Evolutionary conservation across 2,113 vertebrate species (phyloP).

Genomic region (Amblyornis subalaris): DNA sequence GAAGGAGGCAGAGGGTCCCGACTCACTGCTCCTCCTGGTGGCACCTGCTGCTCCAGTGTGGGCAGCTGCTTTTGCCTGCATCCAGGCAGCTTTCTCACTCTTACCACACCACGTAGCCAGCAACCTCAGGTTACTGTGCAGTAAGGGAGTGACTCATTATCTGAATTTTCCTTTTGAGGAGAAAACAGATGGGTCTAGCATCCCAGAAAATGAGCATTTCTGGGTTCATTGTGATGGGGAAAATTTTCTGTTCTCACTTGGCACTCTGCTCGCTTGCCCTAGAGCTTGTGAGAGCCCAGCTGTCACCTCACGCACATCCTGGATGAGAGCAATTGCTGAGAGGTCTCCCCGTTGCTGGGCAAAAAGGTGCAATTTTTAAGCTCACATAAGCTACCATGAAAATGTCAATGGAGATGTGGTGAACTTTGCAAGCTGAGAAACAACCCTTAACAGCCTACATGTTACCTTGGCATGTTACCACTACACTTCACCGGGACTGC

Average conservation of each 20-base stretch:
- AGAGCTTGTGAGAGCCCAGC: not conserved
- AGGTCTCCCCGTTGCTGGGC: not conserved
- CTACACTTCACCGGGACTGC: not conserved
- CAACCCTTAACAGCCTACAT: not conserved
- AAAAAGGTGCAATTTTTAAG: not conserved
- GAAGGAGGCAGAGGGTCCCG: not conserved
- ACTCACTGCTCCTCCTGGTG: not conserved
- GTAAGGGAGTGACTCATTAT: accelerated
- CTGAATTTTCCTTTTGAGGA: not conserved
- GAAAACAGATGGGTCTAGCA: not conserved
- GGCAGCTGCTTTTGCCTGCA: not conserved
- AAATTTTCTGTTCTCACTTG: not conserved
- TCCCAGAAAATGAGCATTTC: not conserved
- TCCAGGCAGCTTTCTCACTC: not conserved
- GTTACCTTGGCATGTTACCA: not conserved
- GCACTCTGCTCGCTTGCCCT: not conserved
- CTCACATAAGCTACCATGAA: not conserved
- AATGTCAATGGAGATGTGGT: not conserved
- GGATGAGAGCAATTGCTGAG: not conserved
- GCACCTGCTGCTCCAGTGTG: not conserved
- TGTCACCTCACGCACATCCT: not conserved
- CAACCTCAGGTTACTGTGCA: not conserved
- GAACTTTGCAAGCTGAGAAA: not conserved
- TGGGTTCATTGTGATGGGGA: not conserved
- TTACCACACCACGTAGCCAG: accelerated